A percentile compares a stretch with the other conserved stretches of the same genome.
These are phyloP conservation scores for Crenuchus spilurus DNA, from an alignment of 2,797 vertebrate genomes.

Conservation along the genomic window DNA sequence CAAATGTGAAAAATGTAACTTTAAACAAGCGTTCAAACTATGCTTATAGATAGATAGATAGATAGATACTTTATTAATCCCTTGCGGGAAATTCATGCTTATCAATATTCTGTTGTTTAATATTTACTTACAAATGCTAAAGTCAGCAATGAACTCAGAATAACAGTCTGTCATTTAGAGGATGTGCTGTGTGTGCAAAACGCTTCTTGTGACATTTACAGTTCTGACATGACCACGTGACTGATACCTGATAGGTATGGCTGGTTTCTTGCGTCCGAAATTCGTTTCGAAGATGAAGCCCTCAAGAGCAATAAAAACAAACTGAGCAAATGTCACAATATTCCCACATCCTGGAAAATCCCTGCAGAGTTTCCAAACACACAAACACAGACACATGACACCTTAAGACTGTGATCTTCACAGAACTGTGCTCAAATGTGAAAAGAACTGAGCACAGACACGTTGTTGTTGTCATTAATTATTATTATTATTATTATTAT, in stretches of 20 bases:
- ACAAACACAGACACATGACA: not conserved
- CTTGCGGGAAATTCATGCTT: no score
- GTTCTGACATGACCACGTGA: not conserved
- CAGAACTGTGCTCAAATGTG: no score
- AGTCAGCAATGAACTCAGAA: no score
- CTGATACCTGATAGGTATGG: slow-evolving; percentile 85
- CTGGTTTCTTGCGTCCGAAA: slow-evolving; percentile 87
- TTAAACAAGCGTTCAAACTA: no score
- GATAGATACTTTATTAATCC: no score
- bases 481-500: no score
- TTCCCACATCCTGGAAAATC: slow-evolving; percentile 95
- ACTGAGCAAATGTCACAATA: slow-evolving; percentile 95
- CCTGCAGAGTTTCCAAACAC: slow-evolving; percentile 66
- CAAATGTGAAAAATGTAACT: no score
- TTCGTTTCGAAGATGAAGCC: slow-evolving; percentile 91
- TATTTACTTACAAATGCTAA: not conserved
- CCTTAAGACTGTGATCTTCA: no score
- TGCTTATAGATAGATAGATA: no score
- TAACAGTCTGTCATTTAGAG: not conserved
- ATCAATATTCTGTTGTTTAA: not conserved
- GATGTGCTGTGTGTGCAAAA: not conserved
- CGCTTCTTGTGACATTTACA: not conserved
- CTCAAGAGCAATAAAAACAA: slow-evolving; percentile 91
- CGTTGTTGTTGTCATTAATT: no score
- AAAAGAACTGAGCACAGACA: no score